phyloP scores from a whole-genome alignment of 2,888 invertebrate genomes.

The Meteorus cinctellus region DNA sequence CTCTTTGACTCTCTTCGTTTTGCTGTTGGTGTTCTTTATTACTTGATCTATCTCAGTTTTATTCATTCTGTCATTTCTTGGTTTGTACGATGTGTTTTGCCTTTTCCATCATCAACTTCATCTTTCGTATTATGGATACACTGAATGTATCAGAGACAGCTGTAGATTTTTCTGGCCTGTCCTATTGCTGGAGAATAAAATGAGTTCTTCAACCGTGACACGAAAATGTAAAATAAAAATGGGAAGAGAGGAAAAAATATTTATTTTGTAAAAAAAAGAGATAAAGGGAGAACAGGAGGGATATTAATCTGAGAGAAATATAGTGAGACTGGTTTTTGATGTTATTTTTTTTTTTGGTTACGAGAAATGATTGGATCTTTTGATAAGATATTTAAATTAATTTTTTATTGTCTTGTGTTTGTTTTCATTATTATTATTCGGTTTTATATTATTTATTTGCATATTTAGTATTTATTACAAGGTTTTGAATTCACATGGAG shows the following conservation, averaged over 20 bases:
- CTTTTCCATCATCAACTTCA: constrained; percentile 44
- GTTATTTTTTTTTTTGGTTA: constrained; percentile 15
- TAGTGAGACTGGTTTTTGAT: constrained; percentile 20
- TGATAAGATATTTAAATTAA: constrained; percentile 26
- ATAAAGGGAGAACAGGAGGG: not conserved
- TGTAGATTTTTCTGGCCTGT: not conserved
- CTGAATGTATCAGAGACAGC: too few species aligned
- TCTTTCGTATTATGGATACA: not conserved
- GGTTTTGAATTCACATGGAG: too few species aligned
- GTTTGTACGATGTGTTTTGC: constrained; percentile 41
- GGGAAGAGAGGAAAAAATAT: constrained; percentile 3
- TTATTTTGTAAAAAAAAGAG: not conserved
- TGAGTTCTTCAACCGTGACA: constrained; percentile 35
- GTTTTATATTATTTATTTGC: not conserved
- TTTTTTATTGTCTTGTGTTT: constrained; percentile 7
- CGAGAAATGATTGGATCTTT: constrained; percentile 12
- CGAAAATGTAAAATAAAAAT: constrained; percentile 14
- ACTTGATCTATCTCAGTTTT: not conserved
- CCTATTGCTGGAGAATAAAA: constrained; percentile 31
- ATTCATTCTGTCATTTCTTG: constrained; percentile 18
- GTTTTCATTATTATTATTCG: too few species aligned
- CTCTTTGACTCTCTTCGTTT: constrained; percentile 39
- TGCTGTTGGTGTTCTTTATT: constrained; percentile 1
- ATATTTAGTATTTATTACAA: not conserved
- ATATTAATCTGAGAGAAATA: constrained; percentile 14